Base-by-base conservation (phyloP, 2,888 invertebrate species). In the Auanema freiburgensis region DNA sequence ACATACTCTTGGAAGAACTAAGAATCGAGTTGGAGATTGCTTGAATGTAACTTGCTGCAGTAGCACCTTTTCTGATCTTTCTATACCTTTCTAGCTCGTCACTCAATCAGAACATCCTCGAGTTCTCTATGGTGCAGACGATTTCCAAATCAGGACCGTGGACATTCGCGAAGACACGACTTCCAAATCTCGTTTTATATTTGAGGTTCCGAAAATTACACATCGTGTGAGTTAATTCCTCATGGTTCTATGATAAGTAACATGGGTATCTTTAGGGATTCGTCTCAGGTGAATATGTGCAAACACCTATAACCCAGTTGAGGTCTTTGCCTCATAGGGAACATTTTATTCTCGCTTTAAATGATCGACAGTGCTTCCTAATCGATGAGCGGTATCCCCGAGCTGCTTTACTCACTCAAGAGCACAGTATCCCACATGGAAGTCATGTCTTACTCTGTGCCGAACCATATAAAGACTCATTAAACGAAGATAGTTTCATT, bases 301-400 rank as follows among this genome's bases (percentile, higher is more conserved):
- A 24, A n/a, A 49, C 43, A 23, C 62, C 62, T 11, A 54, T 67
- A 53, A n/a, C 54, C 11, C 67, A 69, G 25, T 16, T 73, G 25
- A 50, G 33, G 33, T n/a, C 54, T 4, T 10, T 70, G 11, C 59
- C 63, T 3, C 24, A 46, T 0, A 57, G 44, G 1, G 40, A 65
- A 10, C 65, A 71, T 46, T 57, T 51, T n/a, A 65, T 60, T n/a
- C 1, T 69, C 1, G 60, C 59, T 4, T 56, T 75, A 51, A 71
- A 68, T 10, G 66, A 64, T 46, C 44, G 59, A 33, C 21, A 57
- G n/a, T 10, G 69, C 21, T 62, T 66, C 56, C 54, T 75, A 4
- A n/a, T 75, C 6, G 75, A 75, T 57, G 72, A 75, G 50, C 64
- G 75, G 21, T 52, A 40, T 41, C 71, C 71, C 1, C 65, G 65